phyloP scores from a whole-genome alignment of 2,113 vertebrate genomes.

The Grammatotria lemairii region DNA sequence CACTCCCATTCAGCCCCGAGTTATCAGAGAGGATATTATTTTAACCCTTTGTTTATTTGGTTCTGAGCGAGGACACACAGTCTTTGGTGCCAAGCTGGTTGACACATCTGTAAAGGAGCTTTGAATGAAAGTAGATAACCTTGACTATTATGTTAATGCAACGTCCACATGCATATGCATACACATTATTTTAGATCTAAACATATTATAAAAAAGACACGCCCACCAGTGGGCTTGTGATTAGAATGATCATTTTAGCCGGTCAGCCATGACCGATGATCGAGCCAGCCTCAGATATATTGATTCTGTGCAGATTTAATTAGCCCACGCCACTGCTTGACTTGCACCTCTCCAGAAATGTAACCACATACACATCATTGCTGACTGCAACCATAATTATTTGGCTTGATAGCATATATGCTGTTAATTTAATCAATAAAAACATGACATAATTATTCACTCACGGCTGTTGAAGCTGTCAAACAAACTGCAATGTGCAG shows the following conservation, averaged over 20 bases:
- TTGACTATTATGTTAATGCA: neutral
- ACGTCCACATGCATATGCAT: neutral
- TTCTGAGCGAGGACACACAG: neutral
- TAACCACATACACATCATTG: neutral
- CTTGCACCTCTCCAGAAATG: neutral
- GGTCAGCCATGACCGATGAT: neutral
- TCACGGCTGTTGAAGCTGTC: neutral
- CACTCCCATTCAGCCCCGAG: slow-evolving; percentile 41
- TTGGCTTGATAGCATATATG: neutral
- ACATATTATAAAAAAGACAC: neutral
- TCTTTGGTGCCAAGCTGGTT: neutral
- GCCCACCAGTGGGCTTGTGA: neutral
- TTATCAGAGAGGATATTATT: slow-evolving; percentile 62
- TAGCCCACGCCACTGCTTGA: neutral
- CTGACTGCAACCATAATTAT: neutral
- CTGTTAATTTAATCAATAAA: neutral
- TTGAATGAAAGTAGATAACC: slow-evolving; percentile 15
- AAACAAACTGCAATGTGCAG: neutral
- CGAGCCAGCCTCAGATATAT: neutral
- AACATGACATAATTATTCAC: neutral
- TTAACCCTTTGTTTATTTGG: slow-evolving; percentile 49
- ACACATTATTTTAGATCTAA: neutral
- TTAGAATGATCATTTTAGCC: neutral
- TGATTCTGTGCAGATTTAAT: neutral
- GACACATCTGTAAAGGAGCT: neutral